Base-by-base conservation (phyloP, 2,113 vertebrate genomes). In the Chloropsis hardwickii region DNA sequence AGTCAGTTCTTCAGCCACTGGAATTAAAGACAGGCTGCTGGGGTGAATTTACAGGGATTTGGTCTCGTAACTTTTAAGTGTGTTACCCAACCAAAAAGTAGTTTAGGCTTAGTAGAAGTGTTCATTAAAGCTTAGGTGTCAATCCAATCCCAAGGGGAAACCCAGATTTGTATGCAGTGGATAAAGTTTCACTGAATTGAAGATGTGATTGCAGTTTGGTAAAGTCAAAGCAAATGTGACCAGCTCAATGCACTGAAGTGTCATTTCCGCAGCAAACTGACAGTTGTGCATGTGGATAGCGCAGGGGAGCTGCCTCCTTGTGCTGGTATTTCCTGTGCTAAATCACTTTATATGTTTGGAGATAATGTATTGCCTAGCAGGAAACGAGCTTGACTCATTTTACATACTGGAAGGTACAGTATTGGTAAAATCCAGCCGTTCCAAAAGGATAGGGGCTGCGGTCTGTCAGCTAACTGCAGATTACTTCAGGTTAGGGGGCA, bases 361-460 rank as follows among this genome's bases (percentile, higher is more conserved):
- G 25, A 9, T 81, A 64, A 62, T 18, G 27, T 66, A 73, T 73
- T 54, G 16, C 33, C 62, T 60, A 50, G 29, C 2, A 6, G 65
- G 54, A 91, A 84, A 45, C 20, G 23, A 66, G 14, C 19, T 80
- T 1, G 1, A 69, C 24, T 47, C 1, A 12, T 47, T 80, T 65
- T 39, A 54, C 6, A 1, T 58, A 40, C 23, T 42, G 48, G 51
- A 81, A 45, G 9, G n/a, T 28, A 39, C 6, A 29, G 15, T 58
- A 61, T 39, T 35, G 54, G 79, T 74, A 85, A 70, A 92, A 81
- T 50, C 16, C 29, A 54, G 31, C 11, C 5, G 7, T 83, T 74
- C 50, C 9, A 9, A 80, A 86, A 47, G 48, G 17, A 24, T 33
- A 37, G 13, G 14, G 31, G 28, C 37, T 28, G 23, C 0, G 0